A percentile compares a stretch with the other conserved stretches of the same genome.
Evolutionary conservation across 2,888 invertebrate genomes (phyloP).

Genomic region (Mellilla xanthometata): DNA sequence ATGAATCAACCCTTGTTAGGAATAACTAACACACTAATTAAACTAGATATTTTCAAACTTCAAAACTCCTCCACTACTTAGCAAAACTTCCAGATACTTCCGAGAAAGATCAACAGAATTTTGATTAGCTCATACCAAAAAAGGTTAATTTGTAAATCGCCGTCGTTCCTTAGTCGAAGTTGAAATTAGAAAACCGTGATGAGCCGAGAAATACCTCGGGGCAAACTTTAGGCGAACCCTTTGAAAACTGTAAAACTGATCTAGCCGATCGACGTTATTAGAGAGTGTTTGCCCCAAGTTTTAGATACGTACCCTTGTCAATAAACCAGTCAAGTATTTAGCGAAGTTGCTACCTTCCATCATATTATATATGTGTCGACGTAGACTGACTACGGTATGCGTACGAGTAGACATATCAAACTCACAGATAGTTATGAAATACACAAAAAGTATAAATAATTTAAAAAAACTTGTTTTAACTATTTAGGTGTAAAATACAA

Average conservation of each 20-base stretch:
- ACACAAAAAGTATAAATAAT: too few species aligned
- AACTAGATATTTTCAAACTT: slow-evolving; percentile 7
- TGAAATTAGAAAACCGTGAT: slow-evolving; percentile 77
- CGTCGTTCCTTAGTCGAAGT: slow-evolving; percentile 61
- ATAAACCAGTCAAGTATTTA: slow-evolving; percentile 31
- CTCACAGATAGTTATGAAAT: too few species aligned
- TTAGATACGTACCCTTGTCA: slow-evolving; percentile 52
- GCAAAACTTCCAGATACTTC: slow-evolving; percentile 8
- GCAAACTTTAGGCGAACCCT: slow-evolving; percentile 64
- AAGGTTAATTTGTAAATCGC: slow-evolving; percentile 70
- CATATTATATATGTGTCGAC: too few species aligned
- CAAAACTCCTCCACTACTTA: slow-evolving; percentile 4
- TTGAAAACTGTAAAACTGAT: slow-evolving; percentile 70
- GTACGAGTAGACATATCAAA: too few species aligned
- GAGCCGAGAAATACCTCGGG: slow-evolving; percentile 71
- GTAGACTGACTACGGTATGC: too few species aligned
- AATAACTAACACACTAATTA: neutral
- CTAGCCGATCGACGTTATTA: slow-evolving; percentile 60
- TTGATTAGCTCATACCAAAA: slow-evolving; percentile 65
- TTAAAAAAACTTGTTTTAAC: too few species aligned
- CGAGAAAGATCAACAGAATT: slow-evolving; percentile 54
- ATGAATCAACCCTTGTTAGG: neutral
- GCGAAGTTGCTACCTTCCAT: too few species aligned
- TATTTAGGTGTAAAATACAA: too few species aligned
- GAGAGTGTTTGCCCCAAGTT: slow-evolving; percentile 53